Conservation (phyloP, 2,113 vertebrate species). For the Scopus umbretta region DNA sequence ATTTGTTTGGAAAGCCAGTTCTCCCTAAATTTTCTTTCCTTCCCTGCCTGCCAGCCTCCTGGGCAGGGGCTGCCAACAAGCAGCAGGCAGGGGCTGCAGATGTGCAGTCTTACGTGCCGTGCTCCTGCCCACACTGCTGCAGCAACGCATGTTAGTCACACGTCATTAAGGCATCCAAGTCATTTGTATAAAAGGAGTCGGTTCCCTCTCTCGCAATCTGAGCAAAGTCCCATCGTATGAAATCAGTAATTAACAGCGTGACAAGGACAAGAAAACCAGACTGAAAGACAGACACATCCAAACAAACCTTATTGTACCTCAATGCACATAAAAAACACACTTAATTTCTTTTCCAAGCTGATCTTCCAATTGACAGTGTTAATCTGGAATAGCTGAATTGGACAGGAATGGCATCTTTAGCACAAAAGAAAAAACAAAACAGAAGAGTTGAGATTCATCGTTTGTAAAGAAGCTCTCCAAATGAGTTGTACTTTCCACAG, state of each 20-base stretch:
- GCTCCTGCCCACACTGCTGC: neutral
- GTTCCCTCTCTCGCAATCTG: neutral
- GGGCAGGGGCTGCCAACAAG: neutral
- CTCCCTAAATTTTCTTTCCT: neutral
- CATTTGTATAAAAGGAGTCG: neutral
- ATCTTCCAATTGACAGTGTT: neutral
- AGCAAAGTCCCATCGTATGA: neutral
- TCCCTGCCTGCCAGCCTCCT: neutral
- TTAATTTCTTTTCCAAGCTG: neutral
- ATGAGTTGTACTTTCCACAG: neutral
- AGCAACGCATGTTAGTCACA: fast-evolving
- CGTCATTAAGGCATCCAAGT: neutral
- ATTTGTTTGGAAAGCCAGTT: neutral
- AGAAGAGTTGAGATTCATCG: neutral
- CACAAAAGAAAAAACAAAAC: neutral
- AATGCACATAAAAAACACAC: neutral
- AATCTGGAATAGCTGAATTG: neutral
- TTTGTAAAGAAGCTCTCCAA: neutral
- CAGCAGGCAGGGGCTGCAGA: neutral
- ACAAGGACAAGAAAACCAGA: neutral
- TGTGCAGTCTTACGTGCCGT: fast-evolving
- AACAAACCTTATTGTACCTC: neutral
- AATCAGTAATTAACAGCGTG: neutral
- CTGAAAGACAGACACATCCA: neutral
- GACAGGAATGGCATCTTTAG: neutral